Conservation (phyloP, 2,797 vertebrate species). For the Ptychobarbus kaznakovi region DNA sequence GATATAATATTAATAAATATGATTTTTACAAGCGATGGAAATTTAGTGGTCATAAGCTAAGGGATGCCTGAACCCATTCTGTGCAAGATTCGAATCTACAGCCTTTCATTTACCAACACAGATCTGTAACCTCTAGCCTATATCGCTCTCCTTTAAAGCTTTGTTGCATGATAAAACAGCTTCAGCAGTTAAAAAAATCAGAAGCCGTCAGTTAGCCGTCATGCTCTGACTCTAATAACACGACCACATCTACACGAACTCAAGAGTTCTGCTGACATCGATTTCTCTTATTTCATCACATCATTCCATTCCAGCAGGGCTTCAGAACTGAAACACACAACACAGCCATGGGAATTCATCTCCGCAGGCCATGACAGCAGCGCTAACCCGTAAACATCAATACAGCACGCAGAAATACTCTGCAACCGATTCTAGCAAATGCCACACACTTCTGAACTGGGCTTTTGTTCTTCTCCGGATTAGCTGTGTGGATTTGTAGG, state of each 20-base stretch:
- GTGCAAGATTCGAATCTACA: not conserved
- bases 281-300: conserved; percentile 24
- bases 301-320: conserved; percentile 24
- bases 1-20: too few species aligned
- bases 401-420: conserved; percentile 27
- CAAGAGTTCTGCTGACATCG: conserved; percentile 30
- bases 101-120: not conserved
- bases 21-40: not conserved
- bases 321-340: conserved; percentile 28
- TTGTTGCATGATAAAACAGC: not conserved
- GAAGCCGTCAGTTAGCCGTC: not conserved
- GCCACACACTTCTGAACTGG: not conserved
- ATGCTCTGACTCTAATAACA: conserved; percentile 8
- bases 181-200: not conserved
- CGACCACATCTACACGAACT: not conserved
- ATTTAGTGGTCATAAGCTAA: not conserved
- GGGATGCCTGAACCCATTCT: not conserved
- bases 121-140: not conserved
- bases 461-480: not conserved
- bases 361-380: conserved; percentile 33
- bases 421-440: not conserved
- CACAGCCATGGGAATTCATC: conserved; percentile 23
- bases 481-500: not conserved
- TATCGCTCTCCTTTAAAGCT: not conserved
- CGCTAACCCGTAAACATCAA: conserved; percentile 46